A percentile compares a stretch with the other conserved stretches of the same genome.
phyloP scores from a whole-genome alignment of 2,113 vertebrate species.

The Phyllostomus hastatus region DNA sequence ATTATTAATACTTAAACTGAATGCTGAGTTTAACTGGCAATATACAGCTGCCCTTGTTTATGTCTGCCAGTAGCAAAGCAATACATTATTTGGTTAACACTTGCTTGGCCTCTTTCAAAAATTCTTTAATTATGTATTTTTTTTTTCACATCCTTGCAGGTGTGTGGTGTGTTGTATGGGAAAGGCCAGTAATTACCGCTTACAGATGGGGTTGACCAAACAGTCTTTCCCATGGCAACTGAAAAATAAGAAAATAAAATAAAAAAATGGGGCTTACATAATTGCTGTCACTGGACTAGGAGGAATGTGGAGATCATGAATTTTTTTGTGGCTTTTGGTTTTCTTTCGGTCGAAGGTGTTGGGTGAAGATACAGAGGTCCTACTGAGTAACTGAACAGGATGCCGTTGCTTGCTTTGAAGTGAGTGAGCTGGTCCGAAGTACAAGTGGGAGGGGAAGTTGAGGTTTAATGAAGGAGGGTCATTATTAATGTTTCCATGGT shows the following conservation, averaged over 20 bases:
- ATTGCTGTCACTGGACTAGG: neutral
- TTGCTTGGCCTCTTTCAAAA: neutral
- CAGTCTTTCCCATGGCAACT: conserved; percentile 41
- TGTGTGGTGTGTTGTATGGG: neutral
- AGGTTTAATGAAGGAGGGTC: conserved; percentile 62
- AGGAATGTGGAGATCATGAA: conserved; percentile 3
- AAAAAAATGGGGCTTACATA: conserved; percentile 22
- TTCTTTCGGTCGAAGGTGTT: conserved; percentile 9
- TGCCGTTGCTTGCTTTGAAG: conserved; percentile 54
- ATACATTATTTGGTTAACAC: neutral
- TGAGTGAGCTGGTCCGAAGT: conserved; percentile 52
- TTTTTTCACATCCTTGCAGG: neutral
- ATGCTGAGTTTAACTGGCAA: neutral
- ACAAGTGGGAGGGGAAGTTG: conserved; percentile 45
- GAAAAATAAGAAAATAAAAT: conserved; percentile 45
- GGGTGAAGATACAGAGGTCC: conserved; percentile 51
- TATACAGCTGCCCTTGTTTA: neutral
- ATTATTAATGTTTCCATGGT: conserved; percentile 70
- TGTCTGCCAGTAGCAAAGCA: neutral
- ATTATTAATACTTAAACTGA: neutral
- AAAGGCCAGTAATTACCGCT: conserved; percentile 32
- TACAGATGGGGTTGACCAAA: conserved; percentile 46
- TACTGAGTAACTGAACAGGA: conserved; percentile 36
- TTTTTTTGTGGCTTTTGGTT: conserved; percentile 20
- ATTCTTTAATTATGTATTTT: neutral